phyloP scores from a whole-genome alignment of 1,140 invertebrate species.

The Asbolus verrucosus region DNA sequence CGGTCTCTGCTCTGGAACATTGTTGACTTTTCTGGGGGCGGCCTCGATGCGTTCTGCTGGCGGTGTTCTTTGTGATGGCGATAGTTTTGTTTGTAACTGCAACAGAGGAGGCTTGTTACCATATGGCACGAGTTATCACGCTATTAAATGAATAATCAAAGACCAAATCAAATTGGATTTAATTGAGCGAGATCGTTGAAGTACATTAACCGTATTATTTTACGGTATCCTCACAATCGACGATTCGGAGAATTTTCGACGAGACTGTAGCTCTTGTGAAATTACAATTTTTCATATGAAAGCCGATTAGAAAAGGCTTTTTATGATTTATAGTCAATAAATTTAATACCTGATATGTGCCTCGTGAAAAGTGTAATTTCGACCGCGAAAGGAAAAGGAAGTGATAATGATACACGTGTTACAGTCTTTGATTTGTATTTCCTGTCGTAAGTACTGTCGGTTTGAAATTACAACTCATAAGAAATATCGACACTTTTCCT shows the following conservation, averaged over 20 bases:
- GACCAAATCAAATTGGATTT: constrained; percentile 14
- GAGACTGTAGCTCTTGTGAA: neutral
- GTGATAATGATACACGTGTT: neutral
- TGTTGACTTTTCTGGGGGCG: constrained; percentile 42
- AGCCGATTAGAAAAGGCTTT: no score
- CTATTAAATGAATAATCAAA: neutral
- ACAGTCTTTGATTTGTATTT: neutral
- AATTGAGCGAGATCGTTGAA: constrained; percentile 15
- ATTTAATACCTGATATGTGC: neutral
- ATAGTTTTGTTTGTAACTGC: constrained; percentile 60
- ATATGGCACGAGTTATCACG: constrained; percentile 20
- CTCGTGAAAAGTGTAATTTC: neutral
- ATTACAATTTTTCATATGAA: no score
- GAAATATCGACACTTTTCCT: no score
- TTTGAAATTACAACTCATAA: no score
- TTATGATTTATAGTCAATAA: no score
- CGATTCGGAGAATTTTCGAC: neutral
- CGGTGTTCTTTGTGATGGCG: constrained; percentile 54
- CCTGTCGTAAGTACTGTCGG: no score
- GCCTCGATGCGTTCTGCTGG: constrained; percentile 53
- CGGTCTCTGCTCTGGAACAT: constrained; percentile 15
- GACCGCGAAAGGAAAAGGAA: no score
- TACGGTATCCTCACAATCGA: neutral
- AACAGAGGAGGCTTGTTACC: constrained; percentile 44
- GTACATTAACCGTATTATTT: constrained; percentile 32